Percentiles rank a stretch among this genome's conserved stretches.
Conservation (phyloP, 35 echinoderm and acorn worm genomes). For the Chiridota heheva region DNA sequence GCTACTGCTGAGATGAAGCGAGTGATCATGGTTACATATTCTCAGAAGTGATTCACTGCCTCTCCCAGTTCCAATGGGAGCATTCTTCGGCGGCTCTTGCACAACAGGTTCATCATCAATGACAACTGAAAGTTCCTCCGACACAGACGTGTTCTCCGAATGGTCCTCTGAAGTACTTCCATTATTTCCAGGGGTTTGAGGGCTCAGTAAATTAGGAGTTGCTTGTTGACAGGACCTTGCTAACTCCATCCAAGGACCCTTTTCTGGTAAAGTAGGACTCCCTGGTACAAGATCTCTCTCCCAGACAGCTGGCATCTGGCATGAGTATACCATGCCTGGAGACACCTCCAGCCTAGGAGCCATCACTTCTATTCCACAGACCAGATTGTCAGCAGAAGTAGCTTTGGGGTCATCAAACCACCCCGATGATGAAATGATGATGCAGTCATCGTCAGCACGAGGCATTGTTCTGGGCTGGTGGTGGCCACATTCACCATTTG, state of each 20-base stretch:
- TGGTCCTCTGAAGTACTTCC: constrained; percentile 33
- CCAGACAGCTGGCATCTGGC: constrained; percentile 50
- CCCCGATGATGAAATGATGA: constrained; percentile 2
- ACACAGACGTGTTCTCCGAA: constrained; percentile 64
- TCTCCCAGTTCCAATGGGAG: constrained; percentile 71
- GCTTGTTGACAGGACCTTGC: constrained; percentile 76
- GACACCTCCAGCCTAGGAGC: constrained; percentile 27
- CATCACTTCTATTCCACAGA: constrained; percentile 44
- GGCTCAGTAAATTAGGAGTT: constrained; percentile 41
- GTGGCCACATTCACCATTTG: not conserved
- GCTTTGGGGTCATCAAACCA: constrained; percentile 45
- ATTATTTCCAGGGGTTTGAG: constrained; percentile 14
- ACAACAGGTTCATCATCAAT: constrained; percentile 50
- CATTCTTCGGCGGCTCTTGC: constrained; percentile 43
- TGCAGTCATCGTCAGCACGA: constrained; percentile 2
- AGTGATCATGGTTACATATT: constrained; percentile 78
- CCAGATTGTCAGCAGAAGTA: constrained; percentile 45
- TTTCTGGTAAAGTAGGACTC: constrained; percentile 64
- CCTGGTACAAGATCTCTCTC: constrained; percentile 80
- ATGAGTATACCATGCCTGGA: constrained; percentile 13
- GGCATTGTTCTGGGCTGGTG: not conserved
- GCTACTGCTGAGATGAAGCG: constrained; percentile 3
- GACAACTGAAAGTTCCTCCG: constrained; percentile 61
- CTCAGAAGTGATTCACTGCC: constrained; percentile 63
- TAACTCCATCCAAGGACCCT: constrained; percentile 67